phyloP scores from a whole-genome alignment of 2,113 vertebrate genomes.

The Oreochromis niloticus region DNA sequence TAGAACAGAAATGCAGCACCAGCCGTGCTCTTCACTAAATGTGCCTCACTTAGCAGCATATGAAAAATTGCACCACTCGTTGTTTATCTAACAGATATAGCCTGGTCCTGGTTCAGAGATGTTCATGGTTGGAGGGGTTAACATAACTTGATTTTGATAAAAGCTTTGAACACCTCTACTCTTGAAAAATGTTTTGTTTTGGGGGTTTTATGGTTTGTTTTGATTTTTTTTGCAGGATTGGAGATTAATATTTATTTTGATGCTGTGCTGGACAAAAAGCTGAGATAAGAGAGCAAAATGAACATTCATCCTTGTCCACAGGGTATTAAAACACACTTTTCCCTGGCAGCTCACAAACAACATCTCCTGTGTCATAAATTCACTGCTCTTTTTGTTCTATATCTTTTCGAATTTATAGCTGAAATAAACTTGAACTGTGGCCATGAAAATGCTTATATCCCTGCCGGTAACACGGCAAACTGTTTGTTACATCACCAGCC shows the following conservation, averaged over 20 bases:
- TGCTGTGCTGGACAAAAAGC: neutral
- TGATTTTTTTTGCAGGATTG: neutral
- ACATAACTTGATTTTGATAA: neutral
- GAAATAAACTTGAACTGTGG: slow-evolving; percentile 68
- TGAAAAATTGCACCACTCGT: neutral
- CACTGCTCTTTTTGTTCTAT: slow-evolving; percentile 39
- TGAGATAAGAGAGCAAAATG: slow-evolving; percentile 4
- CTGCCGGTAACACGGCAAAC: slow-evolving; percentile 43
- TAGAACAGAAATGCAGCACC: neutral
- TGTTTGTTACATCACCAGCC: slow-evolving; percentile 34
- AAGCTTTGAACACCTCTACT: neutral
- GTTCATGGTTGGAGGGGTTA: neutral
- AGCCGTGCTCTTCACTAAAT: neutral
- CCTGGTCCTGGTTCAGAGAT: neutral
- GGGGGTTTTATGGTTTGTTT: neutral
- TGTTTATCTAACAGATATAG: neutral
- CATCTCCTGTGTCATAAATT: slow-evolving; percentile 44
- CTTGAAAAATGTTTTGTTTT: neutral
- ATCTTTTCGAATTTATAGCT: slow-evolving; percentile 57
- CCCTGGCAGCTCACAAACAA: slow-evolving; percentile 48
- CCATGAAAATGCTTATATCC: slow-evolving; percentile 65
- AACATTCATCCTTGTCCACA: slow-evolving; percentile 32
- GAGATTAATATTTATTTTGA: neutral
- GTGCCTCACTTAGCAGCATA: neutral
- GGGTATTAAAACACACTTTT: slow-evolving; percentile 51